These are phyloP conservation scores for Lipophrys pholis DNA, from an alignment of 2,113 vertebrate species.

Conservation along the genomic window DNA sequence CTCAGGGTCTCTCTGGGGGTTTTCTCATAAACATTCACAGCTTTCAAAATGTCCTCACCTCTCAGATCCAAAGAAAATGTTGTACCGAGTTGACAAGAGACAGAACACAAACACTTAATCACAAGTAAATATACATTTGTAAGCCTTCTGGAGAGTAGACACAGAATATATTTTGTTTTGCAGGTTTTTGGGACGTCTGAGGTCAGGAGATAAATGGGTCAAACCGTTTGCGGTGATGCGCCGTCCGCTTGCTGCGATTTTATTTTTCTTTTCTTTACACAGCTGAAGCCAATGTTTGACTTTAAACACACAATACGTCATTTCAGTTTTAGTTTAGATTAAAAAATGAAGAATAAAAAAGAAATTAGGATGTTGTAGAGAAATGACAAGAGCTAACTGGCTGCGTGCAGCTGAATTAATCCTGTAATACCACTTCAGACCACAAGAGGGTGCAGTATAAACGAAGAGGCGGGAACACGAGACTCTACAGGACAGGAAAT, in stretches of 20 bases:
- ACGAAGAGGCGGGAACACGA: slow-evolving; percentile 18
- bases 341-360: too few relatives aligned
- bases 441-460: too few relatives aligned
- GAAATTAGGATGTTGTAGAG: too few relatives aligned
- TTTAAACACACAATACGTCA: too few relatives aligned
- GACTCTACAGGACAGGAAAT: slow-evolving; percentile 5
- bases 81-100: slow-evolving; percentile 13
- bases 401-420: too few relatives aligned
- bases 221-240: too few relatives aligned
- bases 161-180: background rate
- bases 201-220: background rate
- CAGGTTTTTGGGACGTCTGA: background rate
- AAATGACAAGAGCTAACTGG: too few relatives aligned
- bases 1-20: slow-evolving; percentile 39
- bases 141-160: background rate
- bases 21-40: slow-evolving; percentile 38
- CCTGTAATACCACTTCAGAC: too few relatives aligned
- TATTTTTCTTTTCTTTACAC: too few relatives aligned
- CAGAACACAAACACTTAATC: slow-evolving; percentile 11
- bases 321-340: too few relatives aligned
- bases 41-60: slow-evolving; percentile 42
- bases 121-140: slow-evolving; percentile 6
- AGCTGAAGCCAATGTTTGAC: too few relatives aligned
- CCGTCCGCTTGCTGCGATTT: too few relatives aligned
- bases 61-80: slow-evolving; percentile 56